Conservation (phyloP, 2,888 invertebrate species). For the Acanthacorydalis orientalis region DNA sequence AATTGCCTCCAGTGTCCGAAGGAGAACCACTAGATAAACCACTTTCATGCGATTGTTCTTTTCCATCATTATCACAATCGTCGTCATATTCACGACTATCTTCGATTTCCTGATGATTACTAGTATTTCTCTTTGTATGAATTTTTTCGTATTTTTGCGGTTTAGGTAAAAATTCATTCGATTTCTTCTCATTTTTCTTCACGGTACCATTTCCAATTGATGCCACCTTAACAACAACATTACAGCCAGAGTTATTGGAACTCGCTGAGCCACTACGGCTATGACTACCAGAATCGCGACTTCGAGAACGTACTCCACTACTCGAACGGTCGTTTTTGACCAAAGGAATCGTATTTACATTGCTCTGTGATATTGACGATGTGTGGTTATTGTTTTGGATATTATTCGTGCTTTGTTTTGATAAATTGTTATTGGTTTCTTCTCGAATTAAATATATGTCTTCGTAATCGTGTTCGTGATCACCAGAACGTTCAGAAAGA, state of each 20-base stretch:
- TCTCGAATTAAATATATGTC: slow-evolving; percentile 61
- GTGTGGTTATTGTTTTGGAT: slow-evolving; percentile 6
- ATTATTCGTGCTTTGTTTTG: not conserved
- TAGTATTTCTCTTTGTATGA: slow-evolving; percentile 8
- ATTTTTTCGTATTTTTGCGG: slow-evolving; percentile 22
- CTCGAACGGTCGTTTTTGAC: slow-evolving; percentile 16
- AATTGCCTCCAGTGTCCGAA: slow-evolving; percentile 19
- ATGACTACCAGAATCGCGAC: slow-evolving; percentile 52
- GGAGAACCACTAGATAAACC: slow-evolving; percentile 24
- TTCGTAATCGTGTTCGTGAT: slow-evolving; percentile 59
- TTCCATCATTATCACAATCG: slow-evolving; percentile 8
- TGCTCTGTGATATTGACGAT: slow-evolving; percentile 11
- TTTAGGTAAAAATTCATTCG: slow-evolving; percentile 22
- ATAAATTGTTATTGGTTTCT: slow-evolving; percentile 22
- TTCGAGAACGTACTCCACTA: slow-evolving; percentile 16
- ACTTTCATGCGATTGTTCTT: slow-evolving; percentile 16
- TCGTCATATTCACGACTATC: slow-evolving; percentile 17
- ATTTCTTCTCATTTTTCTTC: slow-evolving; percentile 13
- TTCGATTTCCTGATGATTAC: not conserved
- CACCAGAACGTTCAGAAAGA: slow-evolving; percentile 29
- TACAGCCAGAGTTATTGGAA: slow-evolving; percentile 22
- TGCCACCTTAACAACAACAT: slow-evolving; percentile 23
- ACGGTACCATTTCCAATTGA: slow-evolving; percentile 10
- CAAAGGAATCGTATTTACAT: slow-evolving; percentile 6
- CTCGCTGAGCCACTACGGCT: slow-evolving; percentile 34